Evolutionary conservation across 1,140 invertebrate species (phyloP).

Genomic region (Cydia strobilella): DNA sequence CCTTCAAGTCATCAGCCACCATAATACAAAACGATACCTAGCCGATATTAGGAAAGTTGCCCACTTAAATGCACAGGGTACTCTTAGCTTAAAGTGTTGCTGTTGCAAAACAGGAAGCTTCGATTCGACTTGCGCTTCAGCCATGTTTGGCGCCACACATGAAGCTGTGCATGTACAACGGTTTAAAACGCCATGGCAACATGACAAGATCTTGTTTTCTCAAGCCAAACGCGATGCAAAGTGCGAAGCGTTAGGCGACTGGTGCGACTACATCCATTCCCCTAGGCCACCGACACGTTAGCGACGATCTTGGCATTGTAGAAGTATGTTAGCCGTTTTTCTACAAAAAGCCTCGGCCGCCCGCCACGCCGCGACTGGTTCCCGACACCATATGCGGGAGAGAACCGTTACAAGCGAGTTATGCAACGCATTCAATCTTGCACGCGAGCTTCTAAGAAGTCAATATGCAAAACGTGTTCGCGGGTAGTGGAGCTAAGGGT

Average conservation of each 20-base stretch:
- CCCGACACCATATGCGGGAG: conserved; percentile 30
- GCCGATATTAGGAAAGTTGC: not conserved
- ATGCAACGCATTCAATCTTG: conserved; percentile 24
- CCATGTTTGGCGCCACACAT: not conserved
- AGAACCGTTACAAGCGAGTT: conserved; percentile 29
- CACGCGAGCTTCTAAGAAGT: conserved; percentile 39
- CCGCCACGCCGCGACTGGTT: conserved; percentile 19
- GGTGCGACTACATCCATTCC: not conserved
- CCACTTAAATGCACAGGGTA: not conserved
- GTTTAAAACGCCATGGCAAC: not conserved
- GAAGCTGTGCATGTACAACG: not conserved
- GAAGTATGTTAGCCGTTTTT: conserved; percentile 27
- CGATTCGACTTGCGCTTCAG: too few relatives aligned
- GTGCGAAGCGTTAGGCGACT: not conserved
- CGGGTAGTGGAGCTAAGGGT: conserved; percentile 36
- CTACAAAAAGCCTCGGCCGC: conserved; percentile 25
- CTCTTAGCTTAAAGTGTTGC: not conserved
- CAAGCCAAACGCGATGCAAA: conserved; percentile 13
- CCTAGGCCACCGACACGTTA: conserved; percentile 3
- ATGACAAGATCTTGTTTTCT: conserved; percentile 2
- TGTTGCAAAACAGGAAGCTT: too few relatives aligned
- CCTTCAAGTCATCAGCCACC: not conserved
- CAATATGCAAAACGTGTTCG: conserved; percentile 51
- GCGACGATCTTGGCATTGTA: conserved; percentile 17
- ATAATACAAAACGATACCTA: not conserved